Conservation (phyloP, 2,888 invertebrate genomes). For the Amblyjoppa proteus region DNA sequence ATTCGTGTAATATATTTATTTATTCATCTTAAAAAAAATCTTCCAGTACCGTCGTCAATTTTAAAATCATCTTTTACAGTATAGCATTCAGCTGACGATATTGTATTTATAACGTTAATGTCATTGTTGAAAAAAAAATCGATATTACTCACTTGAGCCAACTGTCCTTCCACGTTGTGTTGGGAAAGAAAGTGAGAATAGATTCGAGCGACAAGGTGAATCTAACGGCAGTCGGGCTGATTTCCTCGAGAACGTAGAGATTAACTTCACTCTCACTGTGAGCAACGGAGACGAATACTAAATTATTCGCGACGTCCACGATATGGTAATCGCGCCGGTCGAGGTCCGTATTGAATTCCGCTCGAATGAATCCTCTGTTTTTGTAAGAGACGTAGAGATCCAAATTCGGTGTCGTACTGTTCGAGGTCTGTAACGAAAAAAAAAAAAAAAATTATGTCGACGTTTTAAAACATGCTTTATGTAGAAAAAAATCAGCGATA, state of each 20-base stretch:
- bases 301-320: slow-evolving; percentile 93
- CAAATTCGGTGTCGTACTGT: slow-evolving; percentile 83
- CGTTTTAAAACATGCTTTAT: not conserved
- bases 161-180: slow-evolving; percentile 92
- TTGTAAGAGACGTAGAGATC: slow-evolving; percentile 93
- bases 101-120: not conserved
- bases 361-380: slow-evolving; percentile 89
- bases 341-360: slow-evolving; percentile 91
- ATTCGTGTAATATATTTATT: no score
- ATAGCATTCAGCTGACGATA: not conserved
- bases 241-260: slow-evolving; percentile 92
- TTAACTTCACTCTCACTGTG: slow-evolving; percentile 91
- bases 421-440: slow-evolving; percentile 60
- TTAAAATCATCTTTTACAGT: no score
- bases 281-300: slow-evolving; percentile 93
- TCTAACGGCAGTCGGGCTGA: slow-evolving; percentile 87
- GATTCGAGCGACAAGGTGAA: slow-evolving; percentile 93
- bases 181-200: slow-evolving; percentile 94
- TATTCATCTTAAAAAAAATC: no score
- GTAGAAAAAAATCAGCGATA: slow-evolving; percentile 20
- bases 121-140: not conserved
- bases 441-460: slow-evolving; percentile 11
- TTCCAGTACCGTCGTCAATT: no score
- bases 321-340: slow-evolving; percentile 91
- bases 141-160: slow-evolving; percentile 91